A percentile compares a stretch with the other conserved stretches of the same genome.
These are phyloP conservation scores for Smutsia temminckii DNA, from an alignment of 2,797 vertebrate genomes.

Conservation along the genomic window DNA sequence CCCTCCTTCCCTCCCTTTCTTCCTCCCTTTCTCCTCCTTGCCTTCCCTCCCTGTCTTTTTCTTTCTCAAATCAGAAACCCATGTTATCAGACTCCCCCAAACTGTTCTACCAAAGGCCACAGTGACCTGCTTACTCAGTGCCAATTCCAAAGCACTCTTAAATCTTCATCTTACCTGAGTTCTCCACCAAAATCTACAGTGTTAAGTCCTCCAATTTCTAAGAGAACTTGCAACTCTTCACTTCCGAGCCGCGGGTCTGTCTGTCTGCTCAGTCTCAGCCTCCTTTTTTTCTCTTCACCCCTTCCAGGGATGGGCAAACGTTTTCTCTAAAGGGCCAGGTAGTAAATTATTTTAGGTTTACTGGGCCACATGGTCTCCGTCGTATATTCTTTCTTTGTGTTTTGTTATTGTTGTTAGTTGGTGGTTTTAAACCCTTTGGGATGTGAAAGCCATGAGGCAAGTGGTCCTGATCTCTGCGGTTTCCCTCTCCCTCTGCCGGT, in stretches of 20 bases:
- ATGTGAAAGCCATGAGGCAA: neutral
- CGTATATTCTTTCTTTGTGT: neutral
- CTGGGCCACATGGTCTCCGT: neutral
- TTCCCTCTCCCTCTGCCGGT: too few species aligned
- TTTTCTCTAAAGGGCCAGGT: neutral
- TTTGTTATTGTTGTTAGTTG: neutral
- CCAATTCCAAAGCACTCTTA: neutral
- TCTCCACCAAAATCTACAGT: neutral
- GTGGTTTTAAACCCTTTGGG: neutral
- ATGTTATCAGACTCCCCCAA: neutral
- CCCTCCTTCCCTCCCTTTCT: rapidly evolving
- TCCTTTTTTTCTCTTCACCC: neutral
- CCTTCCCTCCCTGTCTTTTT: neutral
- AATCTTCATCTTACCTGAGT: neutral
- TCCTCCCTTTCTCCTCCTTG: neutral
- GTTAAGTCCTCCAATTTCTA: neutral
- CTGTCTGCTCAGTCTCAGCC: neutral
- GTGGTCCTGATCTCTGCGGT: neutral
- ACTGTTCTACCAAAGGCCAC: conserved; percentile 16
- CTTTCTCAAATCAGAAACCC: neutral
- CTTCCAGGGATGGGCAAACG: neutral
- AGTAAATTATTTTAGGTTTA: neutral
- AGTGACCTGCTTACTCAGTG: conserved; percentile 21
- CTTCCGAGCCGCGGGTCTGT: neutral
- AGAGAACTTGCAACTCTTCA: neutral